Conservation (phyloP, 2,797 vertebrate genomes). For the Arremon brunneinucha region DNA sequence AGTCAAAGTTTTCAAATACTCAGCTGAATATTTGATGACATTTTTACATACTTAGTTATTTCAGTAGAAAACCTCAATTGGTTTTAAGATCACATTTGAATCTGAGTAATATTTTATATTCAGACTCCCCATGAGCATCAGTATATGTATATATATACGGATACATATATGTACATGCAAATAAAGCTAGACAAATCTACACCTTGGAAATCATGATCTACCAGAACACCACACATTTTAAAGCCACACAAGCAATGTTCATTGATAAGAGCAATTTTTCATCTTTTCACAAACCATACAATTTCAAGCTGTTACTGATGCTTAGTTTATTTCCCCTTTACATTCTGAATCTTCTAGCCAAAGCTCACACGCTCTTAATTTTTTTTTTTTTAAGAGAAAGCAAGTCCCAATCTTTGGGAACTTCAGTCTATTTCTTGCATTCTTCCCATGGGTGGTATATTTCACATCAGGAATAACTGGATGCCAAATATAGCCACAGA, state of each 20-base stretch:
- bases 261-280: background rate
- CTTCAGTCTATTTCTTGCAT: slow-evolving; percentile 13
- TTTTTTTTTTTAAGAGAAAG: background rate
- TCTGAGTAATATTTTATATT: background rate
- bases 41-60: background rate
- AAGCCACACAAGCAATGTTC: background rate
- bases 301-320: background rate
- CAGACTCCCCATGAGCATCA: background rate
- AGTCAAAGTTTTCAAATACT: background rate
- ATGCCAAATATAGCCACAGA: slow-evolving; percentile 1
- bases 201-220: background rate
- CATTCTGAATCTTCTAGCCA: background rate
- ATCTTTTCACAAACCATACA: background rate
- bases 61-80: background rate
- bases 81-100: background rate
- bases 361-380: background rate
- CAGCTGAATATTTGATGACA: background rate
- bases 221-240: background rate
- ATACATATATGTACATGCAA: fast-evolving
- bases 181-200: background rate
- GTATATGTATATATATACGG: background rate
- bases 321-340: background rate
- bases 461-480: background rate
- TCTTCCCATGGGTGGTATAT: slow-evolving; percentile 34
- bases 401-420: background rate